Evolutionary conservation across 2,797 vertebrate species (phyloP).

Genomic region (Monodelphis domestica): DNA sequence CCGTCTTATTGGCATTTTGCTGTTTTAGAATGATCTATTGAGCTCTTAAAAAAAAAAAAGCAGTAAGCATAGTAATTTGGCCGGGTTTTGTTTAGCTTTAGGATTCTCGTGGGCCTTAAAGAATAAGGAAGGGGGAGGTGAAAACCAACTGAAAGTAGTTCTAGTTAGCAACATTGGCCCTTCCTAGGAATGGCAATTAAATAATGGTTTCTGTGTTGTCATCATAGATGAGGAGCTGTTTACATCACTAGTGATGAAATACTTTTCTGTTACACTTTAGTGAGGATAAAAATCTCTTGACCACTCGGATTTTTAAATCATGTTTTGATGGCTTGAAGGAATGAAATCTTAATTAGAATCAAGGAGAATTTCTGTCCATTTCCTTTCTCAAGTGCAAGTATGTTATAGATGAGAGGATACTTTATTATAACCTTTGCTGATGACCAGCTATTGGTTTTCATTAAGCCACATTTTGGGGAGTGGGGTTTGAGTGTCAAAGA

Average conservation of each 20-base stretch:
- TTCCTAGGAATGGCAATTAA: not conserved
- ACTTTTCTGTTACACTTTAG: not conserved
- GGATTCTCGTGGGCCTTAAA: not conserved
- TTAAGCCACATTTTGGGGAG: not conserved
- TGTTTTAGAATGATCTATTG: rapidly evolving
- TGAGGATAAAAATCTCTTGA: not conserved
- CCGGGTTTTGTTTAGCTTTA: not conserved
- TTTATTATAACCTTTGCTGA: not conserved
- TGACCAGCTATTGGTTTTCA: not conserved
- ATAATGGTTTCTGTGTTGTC: not conserved
- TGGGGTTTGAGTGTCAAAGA: conserved; percentile 36
- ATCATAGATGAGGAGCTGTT: not conserved
- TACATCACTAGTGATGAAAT: not conserved
- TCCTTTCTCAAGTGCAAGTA: not conserved
- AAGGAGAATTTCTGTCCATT: conserved; percentile 33
- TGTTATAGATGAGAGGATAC: not conserved
- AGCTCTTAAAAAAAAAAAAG: not conserved
- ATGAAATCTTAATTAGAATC: conserved; percentile 16
- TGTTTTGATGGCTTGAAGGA: not conserved
- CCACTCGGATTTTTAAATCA: not conserved
- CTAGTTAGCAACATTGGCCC: conserved; percentile 18
- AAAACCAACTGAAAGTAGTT: conserved; percentile 7
- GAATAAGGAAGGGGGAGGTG: not conserved
- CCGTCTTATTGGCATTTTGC: not conserved
- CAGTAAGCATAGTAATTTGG: not conserved